A percentile compares a stretch with the other conserved stretches of the same genome.
These are phyloP conservation scores for Acleris laterana DNA, from an alignment of 2,888 invertebrate species.

Conservation along the genomic window DNA sequence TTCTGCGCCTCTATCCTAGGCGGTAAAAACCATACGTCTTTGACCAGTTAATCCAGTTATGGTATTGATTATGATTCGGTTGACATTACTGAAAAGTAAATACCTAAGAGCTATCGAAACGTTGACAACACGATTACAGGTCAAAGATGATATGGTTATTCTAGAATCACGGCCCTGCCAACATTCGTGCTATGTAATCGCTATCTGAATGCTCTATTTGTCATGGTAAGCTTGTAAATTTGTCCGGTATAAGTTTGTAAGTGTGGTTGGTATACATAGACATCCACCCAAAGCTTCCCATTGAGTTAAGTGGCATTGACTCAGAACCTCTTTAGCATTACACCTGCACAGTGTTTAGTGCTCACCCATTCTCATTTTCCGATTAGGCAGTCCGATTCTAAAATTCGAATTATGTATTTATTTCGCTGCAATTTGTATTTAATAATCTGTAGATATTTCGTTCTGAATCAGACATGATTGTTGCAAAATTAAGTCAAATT, in stretches of 20 bases:
- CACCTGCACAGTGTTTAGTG: constrained; percentile 26
- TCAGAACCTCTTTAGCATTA: constrained; percentile 21
- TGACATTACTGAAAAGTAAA: no score
- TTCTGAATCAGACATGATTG: constrained; percentile 72
- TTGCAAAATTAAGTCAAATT: constrained; percentile 78
- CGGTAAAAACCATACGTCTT: no score
- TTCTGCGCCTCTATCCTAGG: no score
- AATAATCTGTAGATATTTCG: constrained; percentile 47
- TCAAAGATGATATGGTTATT: no score
- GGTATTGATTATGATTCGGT: no score
- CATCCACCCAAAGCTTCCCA: constrained; percentile 4
- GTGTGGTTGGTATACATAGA: constrained; percentile 2
- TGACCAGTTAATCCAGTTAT: no score
- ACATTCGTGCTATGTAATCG: background rate
- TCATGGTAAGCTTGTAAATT: constrained; percentile 7
- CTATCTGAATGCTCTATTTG: constrained; percentile 2
- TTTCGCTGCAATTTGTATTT: constrained; percentile 56
- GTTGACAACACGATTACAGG: no score
- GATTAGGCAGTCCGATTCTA: constrained; percentile 51
- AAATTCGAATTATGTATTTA: constrained; percentile 50
- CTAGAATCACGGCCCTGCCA: no score
- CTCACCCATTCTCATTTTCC: constrained; percentile 38
- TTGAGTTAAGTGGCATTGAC: constrained; percentile 15
- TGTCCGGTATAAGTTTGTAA: background rate
- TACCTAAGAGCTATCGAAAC: no score